Conservation (phyloP, 2,797 vertebrate species). For the Acanthopagrus latus region DNA sequence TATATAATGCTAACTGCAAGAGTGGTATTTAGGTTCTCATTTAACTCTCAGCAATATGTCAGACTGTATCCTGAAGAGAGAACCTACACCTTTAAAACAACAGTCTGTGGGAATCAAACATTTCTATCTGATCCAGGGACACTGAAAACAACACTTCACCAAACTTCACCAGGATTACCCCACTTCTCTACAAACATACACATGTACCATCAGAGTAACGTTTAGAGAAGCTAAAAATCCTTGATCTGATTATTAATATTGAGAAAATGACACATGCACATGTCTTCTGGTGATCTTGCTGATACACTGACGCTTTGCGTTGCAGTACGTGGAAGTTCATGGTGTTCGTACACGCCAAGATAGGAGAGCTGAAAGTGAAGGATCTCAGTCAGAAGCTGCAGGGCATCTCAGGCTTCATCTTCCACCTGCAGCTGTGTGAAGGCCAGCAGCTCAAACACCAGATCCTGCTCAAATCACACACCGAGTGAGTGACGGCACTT, state of each 20-base stretch:
- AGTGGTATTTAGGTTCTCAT: too few relatives aligned
- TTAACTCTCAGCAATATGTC: background rate
- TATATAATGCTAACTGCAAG: background rate
- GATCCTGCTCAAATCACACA: slow-evolving; percentile 91
- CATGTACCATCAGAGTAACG: background rate
- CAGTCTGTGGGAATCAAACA: background rate
- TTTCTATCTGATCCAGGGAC: background rate
- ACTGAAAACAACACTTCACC: background rate
- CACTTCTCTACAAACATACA: background rate
- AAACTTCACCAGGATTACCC: background rate
- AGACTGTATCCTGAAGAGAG: background rate
- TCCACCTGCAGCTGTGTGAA: slow-evolving; percentile 91
- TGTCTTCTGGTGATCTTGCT: background rate
- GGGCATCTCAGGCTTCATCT: slow-evolving; percentile 92
- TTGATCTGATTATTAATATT: background rate
- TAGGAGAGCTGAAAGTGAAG: slow-evolving; percentile 91
- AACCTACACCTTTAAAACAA: background rate
- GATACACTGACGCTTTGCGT: background rate
- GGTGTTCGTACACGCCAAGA: slow-evolving; percentile 92
- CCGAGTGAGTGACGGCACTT: slow-evolving; percentile 85
- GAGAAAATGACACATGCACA: background rate
- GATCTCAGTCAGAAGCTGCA: slow-evolving; percentile 92
- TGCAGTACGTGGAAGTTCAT: slow-evolving; percentile 91
- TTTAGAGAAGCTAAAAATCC: background rate
- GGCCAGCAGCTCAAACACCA: slow-evolving; percentile 90